Evolutionary conservation across 2,113 vertebrate genomes (phyloP).

Genomic region (Periophthalmus modestus): DNA sequence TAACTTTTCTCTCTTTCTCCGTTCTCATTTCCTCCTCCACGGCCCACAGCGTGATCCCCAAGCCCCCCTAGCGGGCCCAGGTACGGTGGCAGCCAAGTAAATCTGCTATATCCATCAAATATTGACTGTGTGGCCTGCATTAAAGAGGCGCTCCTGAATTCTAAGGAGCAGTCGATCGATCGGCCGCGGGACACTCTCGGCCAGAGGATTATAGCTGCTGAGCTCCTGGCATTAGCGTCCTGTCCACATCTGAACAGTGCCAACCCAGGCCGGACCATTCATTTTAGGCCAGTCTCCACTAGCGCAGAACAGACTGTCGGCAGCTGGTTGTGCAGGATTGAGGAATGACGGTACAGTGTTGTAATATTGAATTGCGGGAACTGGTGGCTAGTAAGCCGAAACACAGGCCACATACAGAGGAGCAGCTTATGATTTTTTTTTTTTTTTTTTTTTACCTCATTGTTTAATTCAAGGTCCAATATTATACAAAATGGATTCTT

Average conservation of each 20-base stretch:
- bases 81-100: slow-evolving; percentile 52
- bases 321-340: too few species aligned
- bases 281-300: background rate
- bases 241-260: slow-evolving; percentile 22
- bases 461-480: too few species aligned
- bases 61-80: slow-evolving; percentile 21
- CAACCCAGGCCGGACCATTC: slow-evolving; percentile 14
- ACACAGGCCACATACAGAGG: too few species aligned
- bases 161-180: slow-evolving; percentile 57
- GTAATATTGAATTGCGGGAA: too few species aligned
- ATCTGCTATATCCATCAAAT: slow-evolving; percentile 63
- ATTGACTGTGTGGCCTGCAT: slow-evolving; percentile 49
- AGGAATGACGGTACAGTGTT: too few species aligned
- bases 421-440: too few species aligned
- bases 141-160: slow-evolving; percentile 52
- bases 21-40: slow-evolving; percentile 20
- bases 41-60: slow-evolving; percentile 17
- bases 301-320: too few species aligned
- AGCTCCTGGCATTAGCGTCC: slow-evolving; percentile 27
- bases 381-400: too few species aligned
- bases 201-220: slow-evolving; percentile 35
- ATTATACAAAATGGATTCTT: too few species aligned
- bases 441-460: too few species aligned
- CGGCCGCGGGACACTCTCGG: slow-evolving; percentile 14
- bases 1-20: background rate